A percentile compares a stretch with the other conserved stretches of the same genome.
These are phyloP conservation scores for Galeopterus variegatus DNA, from an alignment of 2,113 vertebrate species.

Conservation along the genomic window DNA sequence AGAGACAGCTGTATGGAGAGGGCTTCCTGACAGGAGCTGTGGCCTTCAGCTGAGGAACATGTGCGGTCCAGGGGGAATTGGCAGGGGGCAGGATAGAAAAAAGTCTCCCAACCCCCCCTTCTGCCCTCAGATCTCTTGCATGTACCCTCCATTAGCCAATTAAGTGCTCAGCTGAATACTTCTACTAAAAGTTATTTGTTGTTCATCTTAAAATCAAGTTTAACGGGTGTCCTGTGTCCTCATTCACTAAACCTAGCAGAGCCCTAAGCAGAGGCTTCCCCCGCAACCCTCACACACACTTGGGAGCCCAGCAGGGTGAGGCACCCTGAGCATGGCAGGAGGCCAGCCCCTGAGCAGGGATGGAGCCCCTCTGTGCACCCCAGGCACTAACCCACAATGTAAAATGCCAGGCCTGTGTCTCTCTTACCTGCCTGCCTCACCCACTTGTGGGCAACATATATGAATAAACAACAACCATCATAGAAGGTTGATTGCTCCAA, in stretches of 20 bases:
- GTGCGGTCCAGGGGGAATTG: not conserved
- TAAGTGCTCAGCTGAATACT: not conserved
- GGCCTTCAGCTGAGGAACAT: not conserved
- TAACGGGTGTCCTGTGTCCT: not conserved
- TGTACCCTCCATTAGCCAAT: not conserved
- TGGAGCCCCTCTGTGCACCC: not conserved
- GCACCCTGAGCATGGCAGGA: not conserved
- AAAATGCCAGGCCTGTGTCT: not conserved
- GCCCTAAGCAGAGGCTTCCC: not conserved
- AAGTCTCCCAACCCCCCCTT: not conserved
- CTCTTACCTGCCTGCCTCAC: not conserved
- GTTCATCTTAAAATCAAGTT: constrained; percentile 1
- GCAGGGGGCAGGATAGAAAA: not conserved
- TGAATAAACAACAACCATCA: not conserved
- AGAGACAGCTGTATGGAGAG: not conserved
- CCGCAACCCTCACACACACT: not conserved
- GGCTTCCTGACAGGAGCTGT: not conserved
- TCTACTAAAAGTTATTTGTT: not conserved
- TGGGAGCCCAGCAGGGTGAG: not conserved
- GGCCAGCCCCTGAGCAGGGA: not conserved
- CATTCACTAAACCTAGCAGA: not conserved
- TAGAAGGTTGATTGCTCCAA: not conserved
- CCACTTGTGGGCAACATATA: not conserved
- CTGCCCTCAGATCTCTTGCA: not conserved
- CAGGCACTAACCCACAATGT: not conserved